Conservation (phyloP, 2,888 invertebrate species). For the Sarcophaga caerulescens region DNA sequence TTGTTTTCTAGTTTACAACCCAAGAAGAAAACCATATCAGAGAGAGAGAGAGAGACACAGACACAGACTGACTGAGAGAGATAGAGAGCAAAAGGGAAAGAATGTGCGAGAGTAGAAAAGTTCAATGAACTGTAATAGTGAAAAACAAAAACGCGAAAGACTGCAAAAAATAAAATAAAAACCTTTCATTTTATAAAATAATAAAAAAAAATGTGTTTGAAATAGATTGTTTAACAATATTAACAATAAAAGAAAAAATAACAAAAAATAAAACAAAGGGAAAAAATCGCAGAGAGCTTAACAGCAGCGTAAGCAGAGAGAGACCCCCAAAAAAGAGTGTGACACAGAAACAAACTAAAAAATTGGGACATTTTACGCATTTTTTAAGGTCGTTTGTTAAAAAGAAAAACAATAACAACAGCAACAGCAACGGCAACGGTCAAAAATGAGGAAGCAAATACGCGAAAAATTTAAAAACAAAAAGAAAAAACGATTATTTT, state of each 20-base stretch:
- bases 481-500: conserved; percentile 21
- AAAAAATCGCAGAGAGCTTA: not conserved
- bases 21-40: conserved; percentile 49
- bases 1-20: conserved; percentile 49
- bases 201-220: conserved; percentile 57
- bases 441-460: conserved; percentile 54
- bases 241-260: conserved; percentile 34
- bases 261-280: conserved; percentile 29
- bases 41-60: conserved; percentile 2
- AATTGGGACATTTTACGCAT: conserved; percentile 64
- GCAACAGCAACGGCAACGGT: conserved; percentile 10
- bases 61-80: no score
- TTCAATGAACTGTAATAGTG: conserved; percentile 59
- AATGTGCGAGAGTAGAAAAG: conserved; percentile 30
- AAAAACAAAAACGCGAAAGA: conserved; percentile 4
- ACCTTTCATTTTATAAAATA: conserved; percentile 56
- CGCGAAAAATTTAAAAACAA: not conserved
- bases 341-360: conserved; percentile 3
- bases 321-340: not conserved
- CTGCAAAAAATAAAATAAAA: conserved; percentile 42
- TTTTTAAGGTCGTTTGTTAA: conserved; percentile 57
- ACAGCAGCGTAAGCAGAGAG: not conserved
- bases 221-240: conserved; percentile 57
- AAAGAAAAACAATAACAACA: conserved; percentile 23
- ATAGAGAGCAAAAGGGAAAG: not conserved